A percentile compares a stretch with the other conserved stretches of the same genome.
Conservation (phyloP, 1,140 invertebrate genomes). For the Muscidifurax raptorellus region DNA sequence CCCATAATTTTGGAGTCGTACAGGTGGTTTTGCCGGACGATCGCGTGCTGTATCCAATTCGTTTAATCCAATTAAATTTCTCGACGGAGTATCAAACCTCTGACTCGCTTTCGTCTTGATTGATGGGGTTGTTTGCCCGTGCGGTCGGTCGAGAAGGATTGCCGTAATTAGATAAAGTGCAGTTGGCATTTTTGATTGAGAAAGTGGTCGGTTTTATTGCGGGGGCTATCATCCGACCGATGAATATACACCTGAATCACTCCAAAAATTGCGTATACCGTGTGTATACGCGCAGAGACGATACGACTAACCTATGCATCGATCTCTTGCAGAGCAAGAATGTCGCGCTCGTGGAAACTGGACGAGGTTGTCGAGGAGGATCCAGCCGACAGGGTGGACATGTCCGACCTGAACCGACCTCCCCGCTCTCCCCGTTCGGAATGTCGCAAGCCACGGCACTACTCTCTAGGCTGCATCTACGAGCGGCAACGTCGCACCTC, state of each 20-base stretch:
- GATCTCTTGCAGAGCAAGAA: neutral
- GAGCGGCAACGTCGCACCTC: slow-evolving; percentile 51
- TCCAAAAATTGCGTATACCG: no score
- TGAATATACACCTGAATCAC: no score
- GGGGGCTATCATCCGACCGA: no score
- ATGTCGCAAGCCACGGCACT: slow-evolving; percentile 56
- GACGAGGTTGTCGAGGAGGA: slow-evolving; percentile 9
- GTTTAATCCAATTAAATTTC: neutral
- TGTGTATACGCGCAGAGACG: no score
- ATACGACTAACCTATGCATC: no score
- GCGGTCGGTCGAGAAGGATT: no score
- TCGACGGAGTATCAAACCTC: neutral
- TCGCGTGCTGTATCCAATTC: neutral
- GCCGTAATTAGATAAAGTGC: no score
- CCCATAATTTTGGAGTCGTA: neutral
- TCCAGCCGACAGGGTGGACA: neutral
- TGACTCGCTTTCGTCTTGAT: neutral
- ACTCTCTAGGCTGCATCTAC: slow-evolving; percentile 64
- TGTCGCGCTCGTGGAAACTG: slow-evolving; percentile 38
- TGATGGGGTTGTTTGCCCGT: neutral
- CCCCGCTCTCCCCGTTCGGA: neutral
- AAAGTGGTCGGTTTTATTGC: no score
- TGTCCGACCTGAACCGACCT: neutral
- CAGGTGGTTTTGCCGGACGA: no score
- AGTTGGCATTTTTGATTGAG: no score